Evolutionary conservation across 2,113 vertebrate species (phyloP).

Genomic region (Erpornis zantholeuca): DNA sequence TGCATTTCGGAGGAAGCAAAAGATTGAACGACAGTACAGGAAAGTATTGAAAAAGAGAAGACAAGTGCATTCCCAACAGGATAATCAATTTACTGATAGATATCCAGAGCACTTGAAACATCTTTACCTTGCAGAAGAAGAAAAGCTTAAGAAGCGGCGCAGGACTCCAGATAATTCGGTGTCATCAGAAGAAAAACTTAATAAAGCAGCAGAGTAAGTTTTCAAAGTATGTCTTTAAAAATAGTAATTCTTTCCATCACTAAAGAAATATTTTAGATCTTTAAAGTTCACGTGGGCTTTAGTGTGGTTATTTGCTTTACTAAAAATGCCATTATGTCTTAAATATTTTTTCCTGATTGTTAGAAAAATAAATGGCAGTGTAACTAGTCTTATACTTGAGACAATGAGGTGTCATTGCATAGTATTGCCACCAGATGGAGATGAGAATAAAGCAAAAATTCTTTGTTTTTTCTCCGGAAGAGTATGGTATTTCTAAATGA

Average conservation of each 20-base stretch:
- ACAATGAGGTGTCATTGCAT: neutral
- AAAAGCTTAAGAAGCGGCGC: slow-evolving; percentile 76
- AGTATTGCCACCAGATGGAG: slow-evolving; percentile 8
- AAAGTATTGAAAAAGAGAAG: slow-evolving; percentile 80
- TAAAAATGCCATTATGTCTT: neutral
- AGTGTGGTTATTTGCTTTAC: neutral
- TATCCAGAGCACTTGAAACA: slow-evolving; percentile 94
- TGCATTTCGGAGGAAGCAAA: slow-evolving; percentile 87
- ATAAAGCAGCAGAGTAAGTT: slow-evolving; percentile 55
- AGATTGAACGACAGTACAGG: slow-evolving; percentile 84
- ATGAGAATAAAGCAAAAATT: neutral
- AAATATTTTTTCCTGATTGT: neutral
- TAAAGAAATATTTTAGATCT: neutral
- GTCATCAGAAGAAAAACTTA: neutral
- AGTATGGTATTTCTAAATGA: neutral
- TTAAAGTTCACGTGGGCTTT: fast-evolving
- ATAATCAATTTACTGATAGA: slow-evolving; percentile 72
- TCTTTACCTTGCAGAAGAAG: slow-evolving; percentile 89
- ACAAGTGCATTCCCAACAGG: slow-evolving; percentile 7
- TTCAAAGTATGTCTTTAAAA: neutral
- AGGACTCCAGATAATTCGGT: slow-evolving; percentile 45
- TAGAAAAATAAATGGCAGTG: neutral
- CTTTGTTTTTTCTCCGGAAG: fast-evolving
- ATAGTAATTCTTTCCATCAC: neutral
- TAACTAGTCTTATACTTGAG: neutral